Evolutionary conservation across 2,113 vertebrate species (phyloP).

Genomic region (Caranx melampygus): DNA sequence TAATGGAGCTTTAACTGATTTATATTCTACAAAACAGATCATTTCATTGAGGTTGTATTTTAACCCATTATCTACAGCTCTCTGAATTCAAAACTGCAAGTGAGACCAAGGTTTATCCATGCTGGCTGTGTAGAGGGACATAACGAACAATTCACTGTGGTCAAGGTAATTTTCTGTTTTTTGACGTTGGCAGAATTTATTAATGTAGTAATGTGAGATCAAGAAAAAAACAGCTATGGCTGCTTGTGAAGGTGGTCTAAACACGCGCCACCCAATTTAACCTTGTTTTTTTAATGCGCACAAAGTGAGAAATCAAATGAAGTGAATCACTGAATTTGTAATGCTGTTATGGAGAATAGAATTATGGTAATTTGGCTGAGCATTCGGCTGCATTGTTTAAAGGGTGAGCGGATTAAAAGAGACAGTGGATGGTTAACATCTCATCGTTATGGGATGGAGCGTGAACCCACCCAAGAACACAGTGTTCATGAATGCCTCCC

Average conservation of each 20-base stretch:
- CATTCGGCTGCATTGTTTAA: conserved; percentile 70
- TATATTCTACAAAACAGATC: background rate
- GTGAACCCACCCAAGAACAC: conserved; percentile 49
- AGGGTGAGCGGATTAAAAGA: conserved; percentile 66
- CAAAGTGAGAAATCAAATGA: conserved; percentile 74
- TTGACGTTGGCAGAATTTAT: conserved; percentile 51
- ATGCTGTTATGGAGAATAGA: conserved; percentile 69
- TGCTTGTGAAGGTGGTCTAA: conserved; percentile 56
- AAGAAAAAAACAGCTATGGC: conserved; percentile 30
- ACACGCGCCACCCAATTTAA: conserved; percentile 69
- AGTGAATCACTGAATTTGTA: conserved; percentile 75
- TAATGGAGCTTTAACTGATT: background rate
- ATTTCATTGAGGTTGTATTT: background rate
- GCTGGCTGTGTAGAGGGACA: conserved; percentile 40
- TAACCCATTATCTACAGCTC: conserved; percentile 16
- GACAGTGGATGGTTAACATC: conserved; percentile 67
- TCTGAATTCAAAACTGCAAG: conserved; percentile 1
- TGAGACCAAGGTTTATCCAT: conserved; percentile 28
- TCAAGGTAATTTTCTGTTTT: conserved; percentile 63
- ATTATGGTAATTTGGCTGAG: conserved; percentile 73
- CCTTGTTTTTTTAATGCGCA: conserved; percentile 68
- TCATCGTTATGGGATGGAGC: conserved; percentile 62
- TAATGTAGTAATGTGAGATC: conserved; percentile 48
- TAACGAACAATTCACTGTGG: conserved; percentile 61
- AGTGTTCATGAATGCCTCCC: conserved; percentile 33